phyloP scores from a whole-genome alignment of 2,113 vertebrate genomes.

The Pangasianodon hypophthalmus region DNA sequence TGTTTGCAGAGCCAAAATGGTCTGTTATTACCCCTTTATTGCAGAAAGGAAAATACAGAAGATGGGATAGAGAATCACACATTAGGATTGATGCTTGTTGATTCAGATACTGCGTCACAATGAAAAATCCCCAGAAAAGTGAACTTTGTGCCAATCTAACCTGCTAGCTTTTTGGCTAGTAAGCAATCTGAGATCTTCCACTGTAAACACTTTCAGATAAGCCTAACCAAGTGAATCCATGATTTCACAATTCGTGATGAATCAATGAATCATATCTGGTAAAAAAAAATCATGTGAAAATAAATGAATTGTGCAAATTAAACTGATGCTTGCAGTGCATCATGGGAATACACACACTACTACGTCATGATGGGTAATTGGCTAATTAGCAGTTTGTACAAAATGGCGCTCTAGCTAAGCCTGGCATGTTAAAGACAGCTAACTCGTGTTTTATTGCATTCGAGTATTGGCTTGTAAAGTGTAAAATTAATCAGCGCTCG shows the following conservation, averaged over 20 bases:
- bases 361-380: background rate
- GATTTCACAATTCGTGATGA: too few relatives aligned
- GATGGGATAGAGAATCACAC: background rate
- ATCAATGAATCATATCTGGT: too few relatives aligned
- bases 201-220: background rate
- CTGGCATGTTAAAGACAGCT: background rate
- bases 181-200: background rate
- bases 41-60: background rate
- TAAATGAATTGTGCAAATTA: background rate
- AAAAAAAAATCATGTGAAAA: background rate
- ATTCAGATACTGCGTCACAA: background rate
- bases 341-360: background rate
- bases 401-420: background rate
- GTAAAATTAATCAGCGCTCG: background rate
- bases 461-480: background rate
- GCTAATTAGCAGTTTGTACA: background rate
- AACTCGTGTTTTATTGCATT: background rate
- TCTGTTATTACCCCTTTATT: background rate
- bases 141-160: background rate
- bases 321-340: background rate
- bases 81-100: background rate
- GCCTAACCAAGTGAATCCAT: too few relatives aligned
- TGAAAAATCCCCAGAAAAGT: background rate
- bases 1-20: conserved; percentile 20
- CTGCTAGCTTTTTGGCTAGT: background rate